phyloP scores from a whole-genome alignment of 2,113 vertebrate genomes.

The Ctenodactylus gundi region DNA sequence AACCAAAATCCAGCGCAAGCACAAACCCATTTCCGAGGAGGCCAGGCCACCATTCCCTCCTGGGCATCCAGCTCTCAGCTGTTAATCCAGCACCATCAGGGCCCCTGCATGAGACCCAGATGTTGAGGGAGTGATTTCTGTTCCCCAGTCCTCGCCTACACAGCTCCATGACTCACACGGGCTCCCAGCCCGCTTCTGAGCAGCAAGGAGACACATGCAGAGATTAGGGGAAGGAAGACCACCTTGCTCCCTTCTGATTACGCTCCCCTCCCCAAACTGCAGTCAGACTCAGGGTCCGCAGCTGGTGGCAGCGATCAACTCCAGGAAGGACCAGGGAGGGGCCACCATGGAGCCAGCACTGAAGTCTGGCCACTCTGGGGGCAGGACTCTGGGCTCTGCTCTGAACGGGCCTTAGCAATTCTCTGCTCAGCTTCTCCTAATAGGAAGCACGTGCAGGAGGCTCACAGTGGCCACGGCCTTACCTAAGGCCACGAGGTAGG shows the following conservation, averaged over 20 bases:
- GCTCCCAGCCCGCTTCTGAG: background rate
- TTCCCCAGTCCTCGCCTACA: rapidly evolving
- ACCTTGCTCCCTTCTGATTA: background rate
- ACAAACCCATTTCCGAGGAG: background rate
- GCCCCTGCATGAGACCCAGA: background rate
- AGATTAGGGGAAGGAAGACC: background rate
- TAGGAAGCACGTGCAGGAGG: background rate
- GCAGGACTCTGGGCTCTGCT: background rate
- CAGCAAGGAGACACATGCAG: background rate
- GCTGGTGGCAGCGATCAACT: no score
- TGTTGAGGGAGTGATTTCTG: background rate
- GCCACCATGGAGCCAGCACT: background rate
- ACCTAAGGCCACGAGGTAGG: background rate
- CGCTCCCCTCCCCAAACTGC: background rate
- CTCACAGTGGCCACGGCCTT: background rate
- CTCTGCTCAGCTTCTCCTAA: background rate
- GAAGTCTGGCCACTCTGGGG: background rate
- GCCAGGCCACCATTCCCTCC: background rate
- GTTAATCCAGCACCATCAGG: background rate
- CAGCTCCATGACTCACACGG: background rate
- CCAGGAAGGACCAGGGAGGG: background rate
- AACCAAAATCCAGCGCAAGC: background rate
- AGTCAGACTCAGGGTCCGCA: background rate
- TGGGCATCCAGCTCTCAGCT: background rate
- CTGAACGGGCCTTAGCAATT: background rate